Evolutionary conservation across 1,140 invertebrate species (phyloP).

Genomic region (Tetragonula clypearis): DNA sequence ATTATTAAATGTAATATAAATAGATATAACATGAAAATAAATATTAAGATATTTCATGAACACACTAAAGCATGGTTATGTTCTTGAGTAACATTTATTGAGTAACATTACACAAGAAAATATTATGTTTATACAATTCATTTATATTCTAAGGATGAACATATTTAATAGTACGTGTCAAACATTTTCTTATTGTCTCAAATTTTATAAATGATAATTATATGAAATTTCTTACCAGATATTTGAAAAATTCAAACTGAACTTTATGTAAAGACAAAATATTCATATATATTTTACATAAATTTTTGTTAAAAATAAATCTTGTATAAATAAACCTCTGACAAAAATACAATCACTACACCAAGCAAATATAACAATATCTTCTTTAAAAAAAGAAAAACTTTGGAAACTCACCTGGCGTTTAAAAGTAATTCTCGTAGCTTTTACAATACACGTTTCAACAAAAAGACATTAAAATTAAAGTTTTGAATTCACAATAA

Average conservation of each 20-base stretch:
- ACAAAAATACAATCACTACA: neutral
- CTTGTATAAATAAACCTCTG: neutral
- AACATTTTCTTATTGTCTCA: constrained; percentile 30
- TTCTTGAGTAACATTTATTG: neutral
- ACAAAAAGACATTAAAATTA: constrained; percentile 25
- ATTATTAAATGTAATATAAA: neutral
- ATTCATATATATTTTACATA: neutral
- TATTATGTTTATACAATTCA: neutral
- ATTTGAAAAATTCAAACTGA: neutral
- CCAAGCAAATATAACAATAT: neutral
- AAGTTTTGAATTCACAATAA: neutral
- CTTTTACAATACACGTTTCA: constrained; percentile 71
- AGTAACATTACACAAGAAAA: neutral
- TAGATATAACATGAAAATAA: neutral
- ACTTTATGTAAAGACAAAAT: neutral
- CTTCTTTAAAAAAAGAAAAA: neutral
- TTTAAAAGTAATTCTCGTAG: constrained; percentile 77
- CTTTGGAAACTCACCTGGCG: constrained; percentile 63
- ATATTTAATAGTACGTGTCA: neutral
- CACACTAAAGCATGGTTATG: neutral
- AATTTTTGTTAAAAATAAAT: neutral
- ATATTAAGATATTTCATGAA: neutral
- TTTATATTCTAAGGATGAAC: neutral
- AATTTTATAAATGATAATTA: constrained; percentile 28
- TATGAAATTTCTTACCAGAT: neutral